Conservation (phyloP, 2,888 invertebrate genomes). For the Melangyna quadrimaculata region DNA sequence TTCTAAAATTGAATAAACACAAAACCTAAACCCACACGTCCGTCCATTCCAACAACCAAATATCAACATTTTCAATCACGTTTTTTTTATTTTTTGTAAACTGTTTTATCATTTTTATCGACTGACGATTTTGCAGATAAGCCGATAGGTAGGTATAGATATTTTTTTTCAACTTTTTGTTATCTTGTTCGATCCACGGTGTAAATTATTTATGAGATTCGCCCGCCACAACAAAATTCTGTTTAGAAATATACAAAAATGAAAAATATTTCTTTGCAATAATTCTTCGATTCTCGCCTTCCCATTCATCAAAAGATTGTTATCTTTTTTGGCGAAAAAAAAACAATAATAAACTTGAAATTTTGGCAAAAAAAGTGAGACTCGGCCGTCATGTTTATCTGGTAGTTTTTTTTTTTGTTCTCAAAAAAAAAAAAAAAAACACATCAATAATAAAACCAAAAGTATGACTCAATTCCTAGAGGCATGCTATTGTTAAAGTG, state of each 20-base stretch:
- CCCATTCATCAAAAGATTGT: constrained; percentile 67
- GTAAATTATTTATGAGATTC: constrained; percentile 60
- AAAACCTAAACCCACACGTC: background rate
- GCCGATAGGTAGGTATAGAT: constrained; percentile 32
- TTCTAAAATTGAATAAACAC: background rate
- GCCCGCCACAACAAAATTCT: constrained; percentile 49
- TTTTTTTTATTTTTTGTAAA: constrained; percentile 26
- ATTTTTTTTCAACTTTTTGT: background rate
- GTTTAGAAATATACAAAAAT: constrained; percentile 63
- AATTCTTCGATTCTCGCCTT: constrained; percentile 44
- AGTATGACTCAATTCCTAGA: constrained; percentile 55
- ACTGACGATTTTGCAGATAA: constrained; percentile 59
- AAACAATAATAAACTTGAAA: constrained; percentile 21
- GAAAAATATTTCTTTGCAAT: constrained; percentile 53
- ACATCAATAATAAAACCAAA: constrained; percentile 1
- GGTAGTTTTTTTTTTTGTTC: background rate
- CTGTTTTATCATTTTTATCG: constrained; percentile 47
- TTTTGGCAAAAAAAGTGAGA: constrained; percentile 25
- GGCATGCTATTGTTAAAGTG: background rate
- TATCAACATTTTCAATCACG: constrained; percentile 31
- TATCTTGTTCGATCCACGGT: constrained; percentile 53
- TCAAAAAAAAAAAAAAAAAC: background rate
- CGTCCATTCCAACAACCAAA: background rate
- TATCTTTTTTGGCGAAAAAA: constrained; percentile 39
- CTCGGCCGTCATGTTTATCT: background rate